phyloP scores from a whole-genome alignment of 2,797 vertebrate genomes.

The Clarias laeviceps region DNA sequence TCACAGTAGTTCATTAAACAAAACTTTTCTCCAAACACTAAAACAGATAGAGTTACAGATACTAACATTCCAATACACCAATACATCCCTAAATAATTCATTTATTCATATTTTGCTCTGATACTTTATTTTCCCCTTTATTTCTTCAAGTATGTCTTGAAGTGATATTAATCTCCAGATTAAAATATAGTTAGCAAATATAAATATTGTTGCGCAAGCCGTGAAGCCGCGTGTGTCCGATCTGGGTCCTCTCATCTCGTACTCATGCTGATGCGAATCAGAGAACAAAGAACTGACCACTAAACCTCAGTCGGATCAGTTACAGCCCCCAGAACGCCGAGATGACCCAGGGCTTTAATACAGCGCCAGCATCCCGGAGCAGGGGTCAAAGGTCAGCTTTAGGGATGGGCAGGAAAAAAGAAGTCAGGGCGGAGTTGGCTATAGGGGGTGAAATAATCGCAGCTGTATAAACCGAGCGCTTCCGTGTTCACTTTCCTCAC shows the following conservation, averaged over 20 bases:
- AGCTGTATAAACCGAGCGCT: conserved; percentile 41
- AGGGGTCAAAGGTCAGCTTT: conserved; percentile 26
- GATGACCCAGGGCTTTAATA: background rate
- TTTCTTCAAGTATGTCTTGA: background rate
- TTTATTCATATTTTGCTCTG: background rate
- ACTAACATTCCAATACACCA: background rate
- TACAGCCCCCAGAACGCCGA: background rate
- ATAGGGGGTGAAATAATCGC: conserved; percentile 15
- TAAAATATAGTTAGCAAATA: background rate
- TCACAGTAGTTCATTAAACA: background rate
- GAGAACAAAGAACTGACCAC: background rate
- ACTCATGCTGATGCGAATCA: background rate
- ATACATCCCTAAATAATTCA: background rate
- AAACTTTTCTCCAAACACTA: background rate
- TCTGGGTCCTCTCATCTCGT: background rate
- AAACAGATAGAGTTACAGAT: background rate
- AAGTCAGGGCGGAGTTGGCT: conserved; percentile 1
- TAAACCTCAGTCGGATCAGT: background rate
- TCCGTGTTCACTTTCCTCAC: conserved; percentile 19
- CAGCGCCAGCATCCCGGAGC: background rate
- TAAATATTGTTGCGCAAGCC: background rate
- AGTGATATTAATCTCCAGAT: background rate
- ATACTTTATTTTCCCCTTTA: background rate
- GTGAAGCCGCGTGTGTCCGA: background rate
- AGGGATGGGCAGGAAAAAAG: conserved; percentile 40